Evolutionary conservation across 2,113 vertebrate genomes (phyloP).

Genomic region (Furnarius figulus): DNA sequence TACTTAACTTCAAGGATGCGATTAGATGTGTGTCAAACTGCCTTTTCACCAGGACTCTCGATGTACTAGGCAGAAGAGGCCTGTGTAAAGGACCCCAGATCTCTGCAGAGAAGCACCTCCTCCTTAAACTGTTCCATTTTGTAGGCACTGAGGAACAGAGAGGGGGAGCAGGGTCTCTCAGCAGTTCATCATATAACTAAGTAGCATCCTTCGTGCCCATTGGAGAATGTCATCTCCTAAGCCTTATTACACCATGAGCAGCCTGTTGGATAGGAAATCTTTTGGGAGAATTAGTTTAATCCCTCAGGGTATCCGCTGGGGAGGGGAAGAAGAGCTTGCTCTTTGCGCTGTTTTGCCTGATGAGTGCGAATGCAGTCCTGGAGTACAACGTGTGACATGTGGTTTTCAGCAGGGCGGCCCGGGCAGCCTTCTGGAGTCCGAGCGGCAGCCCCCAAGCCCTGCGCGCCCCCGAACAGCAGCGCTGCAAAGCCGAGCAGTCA

Average conservation of each 20-base stretch:
- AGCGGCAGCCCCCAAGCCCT: constrained; percentile 55
- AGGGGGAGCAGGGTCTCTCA: neutral
- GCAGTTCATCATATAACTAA: accelerated
- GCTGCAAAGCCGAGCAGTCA: neutral
- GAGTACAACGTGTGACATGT: neutral
- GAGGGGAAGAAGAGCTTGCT: neutral
- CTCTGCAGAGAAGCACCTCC: neutral
- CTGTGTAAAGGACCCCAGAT: neutral
- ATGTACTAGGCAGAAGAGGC: neutral
- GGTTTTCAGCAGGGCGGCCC: constrained; percentile 68
- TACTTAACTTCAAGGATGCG: neutral
- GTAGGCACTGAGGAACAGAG: neutral
- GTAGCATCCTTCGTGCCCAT: neutral
- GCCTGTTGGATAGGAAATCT: neutral
- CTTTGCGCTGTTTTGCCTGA: neutral
- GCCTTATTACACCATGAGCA: neutral
- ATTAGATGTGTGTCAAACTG: neutral
- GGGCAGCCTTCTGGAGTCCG: constrained; percentile 72
- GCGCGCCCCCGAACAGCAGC: neutral
- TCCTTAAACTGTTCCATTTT: neutral
- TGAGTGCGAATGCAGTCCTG: accelerated
- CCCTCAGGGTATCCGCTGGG: accelerated
- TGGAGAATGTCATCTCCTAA: too few species aligned
- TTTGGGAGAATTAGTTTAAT: neutral
- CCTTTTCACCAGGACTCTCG: accelerated